Base-by-base conservation (phyloP, 2,888 invertebrate species). In the Aphidoletes aphidimyza region DNA sequence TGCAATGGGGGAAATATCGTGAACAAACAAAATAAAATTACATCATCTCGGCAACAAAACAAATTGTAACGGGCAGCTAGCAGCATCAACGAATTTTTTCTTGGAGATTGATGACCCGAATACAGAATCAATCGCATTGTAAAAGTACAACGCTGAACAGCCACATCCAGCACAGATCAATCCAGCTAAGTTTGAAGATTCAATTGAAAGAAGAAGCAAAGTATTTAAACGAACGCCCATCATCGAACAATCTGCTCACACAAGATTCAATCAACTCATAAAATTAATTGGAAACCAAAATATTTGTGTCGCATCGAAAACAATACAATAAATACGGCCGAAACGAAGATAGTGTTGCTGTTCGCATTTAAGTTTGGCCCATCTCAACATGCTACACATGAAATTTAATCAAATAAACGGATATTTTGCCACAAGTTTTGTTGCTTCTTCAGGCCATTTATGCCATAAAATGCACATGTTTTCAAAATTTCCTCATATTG, bases 211-310 rank as follows among this genome's bases (percentile, higher is more conserved):
- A 78, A 36, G 36, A 36, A 30, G 9, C 9, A 30, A 11, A 11
- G 30, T 49, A 59, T 59, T 36, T 17, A 34, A 54, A 78, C n/a
- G n/a, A 81, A 3, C 22, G 11, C 0, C 17, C 81, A 81, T 11
- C 78, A 78, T n/a, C 81, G 37, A 81, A 81, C 81, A 37, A 81
- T 37, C 19, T 81, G 37, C 37, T 37, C 37, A 1, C 8, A 22
- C 11, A 3, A n/a, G 6, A 81, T 37, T 81, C 37, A 81, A 81
- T 81, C 81, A 81, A 37, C 81, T 81, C 22, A 22, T 17, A 81
- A 81, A 81, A 81, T 81, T 37, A 81, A 81, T 81, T 81, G 37
- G n/a, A 81, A 81, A 81, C 81, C 81, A 81, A 36, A 81, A 81
- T 37, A 37, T 81, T 37, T 81, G 81, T 8, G n/a, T 37, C 37